Evolutionary conservation across 2,888 invertebrate genomes (phyloP).

Genomic region (Saturnia japonica): DNA sequence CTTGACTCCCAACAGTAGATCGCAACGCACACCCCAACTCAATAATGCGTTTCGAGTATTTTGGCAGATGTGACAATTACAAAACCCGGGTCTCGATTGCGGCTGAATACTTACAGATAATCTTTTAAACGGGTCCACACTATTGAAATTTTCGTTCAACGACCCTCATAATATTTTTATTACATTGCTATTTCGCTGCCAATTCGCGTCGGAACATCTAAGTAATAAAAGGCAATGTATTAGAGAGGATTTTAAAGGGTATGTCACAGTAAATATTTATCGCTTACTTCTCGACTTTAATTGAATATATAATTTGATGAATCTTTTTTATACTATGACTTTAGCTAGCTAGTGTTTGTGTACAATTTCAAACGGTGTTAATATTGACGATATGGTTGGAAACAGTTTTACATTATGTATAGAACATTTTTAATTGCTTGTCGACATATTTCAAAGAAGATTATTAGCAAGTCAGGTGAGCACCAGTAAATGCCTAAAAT

Average conservation of each 20-base stretch:
- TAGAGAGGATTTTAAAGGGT: constrained; percentile 26
- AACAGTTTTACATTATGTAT: no score
- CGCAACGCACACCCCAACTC: constrained; percentile 27
- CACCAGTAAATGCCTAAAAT: no score
- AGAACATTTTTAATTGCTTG: not conserved
- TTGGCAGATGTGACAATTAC: constrained; percentile 77
- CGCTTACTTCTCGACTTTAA: not conserved
- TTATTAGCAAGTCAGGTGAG: no score
- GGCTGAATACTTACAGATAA: constrained; percentile 68
- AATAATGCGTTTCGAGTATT: constrained; percentile 39
- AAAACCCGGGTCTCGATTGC: constrained; percentile 75
- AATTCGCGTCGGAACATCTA: constrained; percentile 15
- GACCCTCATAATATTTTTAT: constrained; percentile 36
- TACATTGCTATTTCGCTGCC: constrained; percentile 27
- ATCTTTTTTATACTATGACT: not conserved
- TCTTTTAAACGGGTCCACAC: constrained; percentile 54
- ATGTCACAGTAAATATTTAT: constrained; percentile 11
- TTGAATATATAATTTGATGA: not conserved
- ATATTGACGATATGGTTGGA: no score
- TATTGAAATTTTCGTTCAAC: constrained; percentile 46
- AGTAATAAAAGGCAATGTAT: constrained; percentile 30
- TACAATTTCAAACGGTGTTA: not conserved
- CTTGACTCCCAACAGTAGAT: constrained; percentile 24
- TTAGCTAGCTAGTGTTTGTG: not conserved
- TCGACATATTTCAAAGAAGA: not conserved